phyloP scores from a whole-genome alignment of 1,140 invertebrate species.

The Brachionus koreanus region DNA sequence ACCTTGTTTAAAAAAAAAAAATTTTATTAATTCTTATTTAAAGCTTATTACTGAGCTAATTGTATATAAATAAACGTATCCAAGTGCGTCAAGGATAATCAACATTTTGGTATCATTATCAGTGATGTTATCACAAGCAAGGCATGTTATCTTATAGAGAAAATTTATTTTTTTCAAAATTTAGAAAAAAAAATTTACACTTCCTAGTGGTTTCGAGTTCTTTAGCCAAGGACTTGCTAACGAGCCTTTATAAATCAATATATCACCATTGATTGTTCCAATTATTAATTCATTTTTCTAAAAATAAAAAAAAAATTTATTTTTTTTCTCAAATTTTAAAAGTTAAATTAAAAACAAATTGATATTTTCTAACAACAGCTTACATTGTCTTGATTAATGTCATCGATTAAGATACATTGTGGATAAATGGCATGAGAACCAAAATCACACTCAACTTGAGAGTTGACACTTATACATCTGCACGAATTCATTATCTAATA shows the following conservation, averaged over 20 bases:
- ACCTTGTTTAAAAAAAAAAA: background rate
- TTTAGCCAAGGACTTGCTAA: constrained; percentile 5
- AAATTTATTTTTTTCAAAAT: background rate
- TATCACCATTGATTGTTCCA: constrained; percentile 34
- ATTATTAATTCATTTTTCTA: constrained; percentile 42
- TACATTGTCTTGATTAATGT: constrained; percentile 43
- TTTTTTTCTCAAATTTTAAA: constrained; percentile 8
- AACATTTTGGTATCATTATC: constrained; percentile 7
- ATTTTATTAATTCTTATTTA: background rate
- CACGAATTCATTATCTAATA: background rate
- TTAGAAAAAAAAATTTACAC: background rate
- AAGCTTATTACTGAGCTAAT: background rate
- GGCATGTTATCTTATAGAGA: constrained; percentile 28
- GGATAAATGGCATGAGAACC: constrained; percentile 27
- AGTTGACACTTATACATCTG: constrained; percentile 33
- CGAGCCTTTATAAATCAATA: constrained; percentile 25
- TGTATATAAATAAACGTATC: constrained; percentile 12
- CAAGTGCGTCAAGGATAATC: constrained; percentile 24
- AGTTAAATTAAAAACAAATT: background rate
- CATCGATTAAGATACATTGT: constrained; percentile 11
- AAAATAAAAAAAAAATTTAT: background rate
- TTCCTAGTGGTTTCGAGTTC: background rate
- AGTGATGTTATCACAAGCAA: constrained; percentile 28
- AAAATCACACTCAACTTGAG: constrained; percentile 30
- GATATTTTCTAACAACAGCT: background rate